Base-by-base conservation (phyloP, 92 coral and sea anemone species). In the Epizoanthus rinbou region DNA sequence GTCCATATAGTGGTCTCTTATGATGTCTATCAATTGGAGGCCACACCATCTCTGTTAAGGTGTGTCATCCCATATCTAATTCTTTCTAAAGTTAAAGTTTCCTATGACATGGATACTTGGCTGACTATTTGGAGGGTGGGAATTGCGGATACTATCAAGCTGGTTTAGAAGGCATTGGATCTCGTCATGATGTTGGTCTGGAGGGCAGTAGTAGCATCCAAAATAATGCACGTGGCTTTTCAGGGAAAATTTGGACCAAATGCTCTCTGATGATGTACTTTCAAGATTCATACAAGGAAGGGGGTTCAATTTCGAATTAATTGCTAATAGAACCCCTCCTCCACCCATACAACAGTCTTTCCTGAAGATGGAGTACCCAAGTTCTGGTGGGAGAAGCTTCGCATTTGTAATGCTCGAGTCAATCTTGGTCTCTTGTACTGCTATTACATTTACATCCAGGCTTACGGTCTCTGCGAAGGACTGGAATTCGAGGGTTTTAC, bases 361-460 rank as follows among this genome's bases (percentile, higher is more conserved):
- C 50, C 76, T 71, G 50, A 71, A 71, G 50, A 71, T 71, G 57
- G 76, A 71, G 76, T 71, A 71, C 33, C 76, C 76, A 43, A 43
- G 14, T 45, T 50, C 76, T 58, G 76, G 59, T 21, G 76, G 76
- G 23, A 72, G 60, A 72, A 72, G 50, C 60, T 72, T 60, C 47
- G 59, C 53, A 72, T 72, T 58, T 22, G 76, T 72, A 57, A 72
- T 60, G 53, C 76, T 72, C 9, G 76, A 72, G 24, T 72, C 76
- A 50, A 72, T 72, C 62, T 72, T 72, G 76, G 76, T 72, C 53
- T 72, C 76, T 72, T 72, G 76, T 19, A 72, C 76, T 45, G 76
- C 76, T 57, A n/a, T n/a, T n/a, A n/a, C n/a, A n/a, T 45, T 72
- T 58, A 72, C 76, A 45, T 72, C 76, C 50, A 60, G 76, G n/a